Percentiles rank a stretch among this genome's conserved stretches.
Evolutionary conservation across 2,888 invertebrate genomes (phyloP).

Genomic region (Blastobasis lacticolella): DNA sequence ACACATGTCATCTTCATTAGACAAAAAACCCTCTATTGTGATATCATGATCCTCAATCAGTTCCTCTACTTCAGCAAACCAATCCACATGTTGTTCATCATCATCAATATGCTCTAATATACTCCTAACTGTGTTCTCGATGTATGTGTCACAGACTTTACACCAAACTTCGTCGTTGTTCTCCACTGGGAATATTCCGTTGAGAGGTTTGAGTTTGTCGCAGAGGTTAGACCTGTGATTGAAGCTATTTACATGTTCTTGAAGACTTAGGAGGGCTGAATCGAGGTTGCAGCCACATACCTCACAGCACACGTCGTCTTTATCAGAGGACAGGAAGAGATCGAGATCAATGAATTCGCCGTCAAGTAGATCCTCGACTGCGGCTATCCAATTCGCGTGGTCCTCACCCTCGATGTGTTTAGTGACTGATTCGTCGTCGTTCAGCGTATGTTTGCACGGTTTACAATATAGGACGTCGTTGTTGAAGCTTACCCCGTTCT

Average conservation of each 20-base stretch:
- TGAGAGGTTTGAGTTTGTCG: conserved; percentile 38
- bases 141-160: conserved; percentile 39
- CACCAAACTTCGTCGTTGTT: conserved; percentile 43
- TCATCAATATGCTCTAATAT: conserved; percentile 42
- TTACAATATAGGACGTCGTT: conserved; percentile 38
- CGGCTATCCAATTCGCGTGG: conserved; percentile 45
- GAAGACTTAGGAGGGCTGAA: conserved; percentile 34
- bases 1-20: conserved; percentile 36
- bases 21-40: conserved; percentile 31
- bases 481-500: conserved; percentile 38
- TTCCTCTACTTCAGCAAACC: conserved; percentile 46
- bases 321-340: conserved; percentile 35
- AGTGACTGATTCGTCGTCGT: conserved; percentile 35
- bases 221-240: conserved; percentile 38
- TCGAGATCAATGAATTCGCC: conserved; percentile 46
- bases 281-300: conserved; percentile 32
- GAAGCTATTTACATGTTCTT: conserved; percentile 41
- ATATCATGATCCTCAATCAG: conserved; percentile 38
- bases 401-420: conserved; percentile 39
- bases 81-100: conserved; percentile 36
- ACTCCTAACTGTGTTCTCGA: conserved; percentile 31
- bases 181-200: conserved; percentile 38
- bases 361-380: conserved; percentile 42
- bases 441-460: conserved; percentile 34
- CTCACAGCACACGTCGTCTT: conserved; percentile 39